Base-by-base conservation (phyloP, 1,140 invertebrate genomes). In the Drosophila repletoides region DNA sequence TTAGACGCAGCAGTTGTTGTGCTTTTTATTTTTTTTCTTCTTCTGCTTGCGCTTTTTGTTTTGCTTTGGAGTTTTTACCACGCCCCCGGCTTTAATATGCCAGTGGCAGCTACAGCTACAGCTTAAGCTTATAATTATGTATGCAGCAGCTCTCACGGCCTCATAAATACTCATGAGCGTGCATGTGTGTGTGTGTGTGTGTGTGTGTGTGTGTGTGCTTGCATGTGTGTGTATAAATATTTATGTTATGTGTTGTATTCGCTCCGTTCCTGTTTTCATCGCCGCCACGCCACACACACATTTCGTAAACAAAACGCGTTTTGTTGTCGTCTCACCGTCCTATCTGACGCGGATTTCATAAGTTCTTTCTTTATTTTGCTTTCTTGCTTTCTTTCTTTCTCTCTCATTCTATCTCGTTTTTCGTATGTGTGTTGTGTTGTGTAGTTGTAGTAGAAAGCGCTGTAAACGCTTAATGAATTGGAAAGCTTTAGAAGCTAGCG, bases 281-380 rank as follows among this genome's bases (percentile, higher is more conserved):
- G 58, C 49, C 51, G 56, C 26, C 48, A 55, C 36, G 49, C 71
- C 52, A 43, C 60, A 66, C 76, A 80, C 76, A 77, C 60, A 83
- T 83, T 83, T 83, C 79, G 79, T 83, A 83, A 83, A 83, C 79
- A 83, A 83, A 83, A 77, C 79, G 76, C 76, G 76, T 81, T 72
- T 80, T 79, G 65, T 74, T 77, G 74, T 77, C 76, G 61, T 43
- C 34, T 29, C 58, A 40, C 40, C 51, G 40, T 60, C 12, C 14
- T 67, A 66, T 66, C 46, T 38, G 36, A 24, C 45, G 48, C 40
- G 38, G 14, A 66, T 60, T 67, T 67, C 64, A 33, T 51, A 51
- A 31, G 56, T 52, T 66, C 22, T 52, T 38, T 22, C 45, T 7
- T n/a, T n/a, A n/a, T n/a, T n/a, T n/a, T 24, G 5, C 17, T 51